Evolutionary conservation across 2,888 invertebrate genomes (phyloP), one percentile per base, ranked within the genome.

Genomic region (Dolichomitus sp.): DNA sequence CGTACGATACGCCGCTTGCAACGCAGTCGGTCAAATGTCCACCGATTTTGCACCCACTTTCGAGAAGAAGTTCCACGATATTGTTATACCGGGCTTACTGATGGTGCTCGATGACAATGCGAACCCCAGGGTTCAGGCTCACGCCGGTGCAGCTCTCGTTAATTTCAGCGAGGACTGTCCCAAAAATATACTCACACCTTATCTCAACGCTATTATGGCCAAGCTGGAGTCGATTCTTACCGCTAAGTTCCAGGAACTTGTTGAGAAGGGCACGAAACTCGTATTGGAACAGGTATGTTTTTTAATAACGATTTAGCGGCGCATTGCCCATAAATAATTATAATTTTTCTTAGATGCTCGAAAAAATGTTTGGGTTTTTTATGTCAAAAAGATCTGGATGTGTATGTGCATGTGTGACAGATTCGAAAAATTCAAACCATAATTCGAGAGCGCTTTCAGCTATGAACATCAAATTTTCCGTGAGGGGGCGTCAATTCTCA

Each of bases 131-230:
- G 99, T 99, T 83, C 95, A 96, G 94, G 96, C 97, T 74, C 96
- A 96, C 88, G 96, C 96, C 88, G 97, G 99, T 61, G 99, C 99
- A 70, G 99, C 99, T 65, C 95, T 99, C 85, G 99, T 99, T 1
- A 99, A 99, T 94, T 99, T 99, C 94, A 98, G 99, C 91, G 99
- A 99, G 95, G 99, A 99, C 94, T 99, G 99, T 93, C 99, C 99
- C 0, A 99, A 99, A 94, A 96, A 96, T 88, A 98, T 99, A 88
- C 95, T 99, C 84, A 97, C 97, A 11, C 97, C 96, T 85, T 99
- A 99, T 93, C 95, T 99, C 84, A 97, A 99, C 89, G 96, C 96
- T 27, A 97, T 99, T 87, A 98, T 99, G 97, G 95, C 95, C 75
- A 99, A 99, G 94, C 95, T 99, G 81, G 98, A 99, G 94, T 95